Evolutionary conservation across 2,113 vertebrate genomes (phyloP).

Genomic region (Narcine bancroftii): DNA sequence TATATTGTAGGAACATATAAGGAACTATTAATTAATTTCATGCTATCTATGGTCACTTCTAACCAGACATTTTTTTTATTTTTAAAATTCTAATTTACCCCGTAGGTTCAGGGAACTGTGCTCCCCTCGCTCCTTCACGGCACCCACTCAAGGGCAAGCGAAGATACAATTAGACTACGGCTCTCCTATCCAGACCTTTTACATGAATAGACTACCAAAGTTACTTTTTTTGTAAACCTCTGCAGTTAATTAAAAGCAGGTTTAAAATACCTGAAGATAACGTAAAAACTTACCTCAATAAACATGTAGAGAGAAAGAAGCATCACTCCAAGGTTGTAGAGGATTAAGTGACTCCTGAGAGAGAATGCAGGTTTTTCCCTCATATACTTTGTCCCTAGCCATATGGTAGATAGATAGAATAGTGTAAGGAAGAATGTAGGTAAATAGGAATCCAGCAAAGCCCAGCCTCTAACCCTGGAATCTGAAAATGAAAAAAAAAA

Average conservation of each 20-base stretch:
- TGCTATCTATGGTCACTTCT: background rate
- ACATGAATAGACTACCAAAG: too few species aligned
- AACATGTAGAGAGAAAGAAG: constrained; percentile 77
- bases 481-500: constrained; percentile 53
- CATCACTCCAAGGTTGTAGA: constrained; percentile 73
- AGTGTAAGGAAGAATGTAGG: constrained; percentile 67
- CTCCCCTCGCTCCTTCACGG: too few species aligned
- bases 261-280: constrained; percentile 43
- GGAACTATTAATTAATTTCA: background rate
- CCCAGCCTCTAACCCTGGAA: constrained; percentile 73
- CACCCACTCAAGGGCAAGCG: too few species aligned
- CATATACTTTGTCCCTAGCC: constrained; percentile 70
- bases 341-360: constrained; percentile 63
- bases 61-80: background rate
- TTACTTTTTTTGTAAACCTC: too few species aligned
- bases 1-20: background rate
- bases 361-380: constrained; percentile 66
- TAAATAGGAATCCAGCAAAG: constrained; percentile 75
- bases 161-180: too few species aligned
- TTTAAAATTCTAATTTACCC: too few species aligned
- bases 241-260: constrained; percentile 40
- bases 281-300: constrained; percentile 61
- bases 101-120: too few species aligned
- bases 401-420: constrained; percentile 64
- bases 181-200: too few species aligned